Percentiles rank a stretch among this genome's conserved stretches.
Evolutionary conservation across 92 coral and sea anemone species (phyloP).

Genomic region (Parazoanthus atlanticus): DNA sequence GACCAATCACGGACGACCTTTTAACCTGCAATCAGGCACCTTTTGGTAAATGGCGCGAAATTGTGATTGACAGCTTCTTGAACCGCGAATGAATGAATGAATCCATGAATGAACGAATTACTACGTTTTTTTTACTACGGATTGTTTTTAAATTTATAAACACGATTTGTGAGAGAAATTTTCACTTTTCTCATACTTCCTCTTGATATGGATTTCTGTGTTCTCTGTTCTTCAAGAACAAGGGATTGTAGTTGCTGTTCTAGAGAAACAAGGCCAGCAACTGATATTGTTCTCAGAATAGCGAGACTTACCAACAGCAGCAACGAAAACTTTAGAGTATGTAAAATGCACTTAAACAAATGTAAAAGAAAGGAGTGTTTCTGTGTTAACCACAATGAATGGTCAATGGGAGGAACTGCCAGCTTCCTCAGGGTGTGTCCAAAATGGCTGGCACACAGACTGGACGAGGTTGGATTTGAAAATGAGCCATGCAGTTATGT

Average conservation of each 20-base stretch:
- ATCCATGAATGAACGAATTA: no score
- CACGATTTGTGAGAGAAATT: not conserved
- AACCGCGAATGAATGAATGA: no score
- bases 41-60: no score
- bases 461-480: not conserved
- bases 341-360: slow-evolving; percentile 1
- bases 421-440: not conserved
- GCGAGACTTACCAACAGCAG: no score
- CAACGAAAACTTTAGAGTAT: not conserved
- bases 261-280: not conserved
- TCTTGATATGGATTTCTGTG: not conserved
- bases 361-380: not conserved
- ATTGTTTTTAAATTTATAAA: not conserved
- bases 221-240: not conserved
- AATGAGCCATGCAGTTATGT: not conserved
- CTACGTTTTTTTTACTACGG: not conserved
- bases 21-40: no score
- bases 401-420: not conserved
- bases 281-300: not conserved
- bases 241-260: not conserved
- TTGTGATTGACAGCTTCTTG: no score
- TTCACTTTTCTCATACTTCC: not conserved
- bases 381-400: not conserved
- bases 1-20: no score
- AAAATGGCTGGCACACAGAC: not conserved